Evolutionary conservation across 1,140 invertebrate species (phyloP), one percentile per base, ranked within the genome.

Genomic region (Orius laevigatus): DNA sequence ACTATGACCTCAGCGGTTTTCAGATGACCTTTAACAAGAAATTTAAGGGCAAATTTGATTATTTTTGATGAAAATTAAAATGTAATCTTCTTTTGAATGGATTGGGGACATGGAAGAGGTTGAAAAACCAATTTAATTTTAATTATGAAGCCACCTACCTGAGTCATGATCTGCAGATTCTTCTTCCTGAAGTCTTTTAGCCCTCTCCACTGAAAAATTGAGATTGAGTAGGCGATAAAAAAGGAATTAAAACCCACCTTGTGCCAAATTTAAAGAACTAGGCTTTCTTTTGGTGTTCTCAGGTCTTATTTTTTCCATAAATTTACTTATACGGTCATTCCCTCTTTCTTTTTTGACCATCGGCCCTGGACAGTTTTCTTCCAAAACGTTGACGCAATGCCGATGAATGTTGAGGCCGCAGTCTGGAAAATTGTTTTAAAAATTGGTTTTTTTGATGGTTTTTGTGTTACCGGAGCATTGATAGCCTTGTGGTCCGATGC

Each of bases 401-500:
- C 87, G 79, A 69, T 94, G 90, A 56, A 93, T 77, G 58, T 87
- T 86, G 55, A 92, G 72, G 59, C 80, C 78, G 71, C 90, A 94
- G 65, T 84, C 89, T 87, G 67, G 20, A 66, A 63, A 57, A 57
- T 45, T 45, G 33, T 38, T 34, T 43, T 1, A 53, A 42, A 50
- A 11, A 12, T 15, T 6, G 35, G 5, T 34, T 40, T n/a, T 6
- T 44, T 16, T 14, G 15, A 16, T 3, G 55, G 10, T 52, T 9
- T 50, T 46, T 54, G 46, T 62, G 70, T 71, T 69, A 89, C 84
- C 76, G 59, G 76, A 74, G 69, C 90, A 94, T 58, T 87, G 81
- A 70, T 86, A 92, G 52, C 90, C 90, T 68, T 95, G 91, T 50
- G 86, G 85, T 56, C 86, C 87, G 48, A 96, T 81, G 42, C 93